Base-by-base conservation (phyloP, 2,888 invertebrate genomes). In the Phaedon cochleariae region DNA sequence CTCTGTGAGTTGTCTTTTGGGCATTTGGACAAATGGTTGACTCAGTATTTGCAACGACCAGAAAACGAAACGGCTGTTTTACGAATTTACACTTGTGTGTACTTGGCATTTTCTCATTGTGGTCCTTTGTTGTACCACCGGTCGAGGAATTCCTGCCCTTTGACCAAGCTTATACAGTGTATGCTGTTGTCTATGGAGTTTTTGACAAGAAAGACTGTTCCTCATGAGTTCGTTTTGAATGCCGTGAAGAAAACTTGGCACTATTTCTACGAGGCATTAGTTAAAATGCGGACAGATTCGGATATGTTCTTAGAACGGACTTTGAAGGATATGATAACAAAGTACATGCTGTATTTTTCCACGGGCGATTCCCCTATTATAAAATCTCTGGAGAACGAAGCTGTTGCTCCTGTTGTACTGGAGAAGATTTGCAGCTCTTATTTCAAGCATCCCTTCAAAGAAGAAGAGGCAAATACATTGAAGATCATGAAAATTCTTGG, bases 161-260 rank as follows among this genome's bases (percentile, higher is more conserved):
- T 87, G 37, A 87, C 86, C 60, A 80, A 84, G 61, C 80, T 87
- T 22, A 81, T 87, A 46, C 83, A 85, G 21, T 78, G 84, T 0
- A 82, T 87, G 57, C 77, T 88, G n/a, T 75, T 88, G 31, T 85
- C 87, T 12, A 81, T 82, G 0, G 81, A 84, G 48, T 76, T 87
- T 62, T 80, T 86, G 71, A 83, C 85, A 62, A 87, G 87, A 0
- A 83, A 83, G 64, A 58, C 80, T 0, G 4, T 57, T 41, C 74
- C 82, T 0, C 84, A 85, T 63, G 76, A 78, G 0, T 83, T 82
- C 59, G 73, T 85, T 5, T 74, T 86, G 0, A 83, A 82, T 69
- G 80, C 86, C 0, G 78, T 88, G 15, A 85, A 85, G 68, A 84
- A 84, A 74, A 84, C 86, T 12, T 86, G 87, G 82, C 85, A 86